Percentiles rank a stretch among this genome's conserved stretches.
Evolutionary conservation across 2,888 invertebrate genomes (phyloP).

Genomic region (Teleiodes luculella): DNA sequence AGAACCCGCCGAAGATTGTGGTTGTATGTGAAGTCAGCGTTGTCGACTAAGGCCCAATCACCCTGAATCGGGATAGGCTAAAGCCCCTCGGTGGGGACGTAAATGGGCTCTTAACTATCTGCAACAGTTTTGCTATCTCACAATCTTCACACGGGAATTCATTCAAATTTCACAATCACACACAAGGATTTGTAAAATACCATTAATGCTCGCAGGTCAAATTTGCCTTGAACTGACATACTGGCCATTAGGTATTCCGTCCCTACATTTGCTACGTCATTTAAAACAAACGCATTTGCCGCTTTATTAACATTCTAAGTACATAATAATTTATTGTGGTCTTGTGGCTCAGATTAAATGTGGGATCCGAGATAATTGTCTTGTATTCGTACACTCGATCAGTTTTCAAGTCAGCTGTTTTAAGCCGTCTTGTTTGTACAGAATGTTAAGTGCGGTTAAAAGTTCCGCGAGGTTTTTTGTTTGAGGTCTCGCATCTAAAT

Average conservation of each 20-base stretch:
- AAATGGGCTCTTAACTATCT: no score
- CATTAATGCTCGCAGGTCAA: constrained; percentile 21
- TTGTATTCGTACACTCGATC: constrained; percentile 23
- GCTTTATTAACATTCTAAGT: constrained; percentile 70
- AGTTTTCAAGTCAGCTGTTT: constrained; percentile 35
- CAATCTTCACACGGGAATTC: not conserved
- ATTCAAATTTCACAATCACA: not conserved
- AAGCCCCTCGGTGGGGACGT: no score
- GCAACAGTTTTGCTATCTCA: not conserved
- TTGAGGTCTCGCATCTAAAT: constrained; percentile 29
- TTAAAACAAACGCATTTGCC: constrained; percentile 64
- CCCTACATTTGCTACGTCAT: constrained; percentile 70
- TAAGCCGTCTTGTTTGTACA: constrained; percentile 20
- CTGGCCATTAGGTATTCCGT: constrained; percentile 58
- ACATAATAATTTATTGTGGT: constrained; percentile 60
- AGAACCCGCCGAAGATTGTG: no score
- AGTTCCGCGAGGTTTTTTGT: constrained; percentile 22
- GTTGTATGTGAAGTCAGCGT: no score
- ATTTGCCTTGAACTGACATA: constrained; percentile 24
- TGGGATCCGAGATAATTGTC: constrained; percentile 24
- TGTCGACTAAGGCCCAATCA: no score
- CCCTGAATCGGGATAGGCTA: no score
- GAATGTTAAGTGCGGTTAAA: constrained; percentile 19
- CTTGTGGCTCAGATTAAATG: constrained; percentile 57
- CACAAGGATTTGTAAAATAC: not conserved